A percentile compares a stretch with the other conserved stretches of the same genome.
phyloP scores from a whole-genome alignment of 2,113 vertebrate species.

The Labrus mixtus region DNA sequence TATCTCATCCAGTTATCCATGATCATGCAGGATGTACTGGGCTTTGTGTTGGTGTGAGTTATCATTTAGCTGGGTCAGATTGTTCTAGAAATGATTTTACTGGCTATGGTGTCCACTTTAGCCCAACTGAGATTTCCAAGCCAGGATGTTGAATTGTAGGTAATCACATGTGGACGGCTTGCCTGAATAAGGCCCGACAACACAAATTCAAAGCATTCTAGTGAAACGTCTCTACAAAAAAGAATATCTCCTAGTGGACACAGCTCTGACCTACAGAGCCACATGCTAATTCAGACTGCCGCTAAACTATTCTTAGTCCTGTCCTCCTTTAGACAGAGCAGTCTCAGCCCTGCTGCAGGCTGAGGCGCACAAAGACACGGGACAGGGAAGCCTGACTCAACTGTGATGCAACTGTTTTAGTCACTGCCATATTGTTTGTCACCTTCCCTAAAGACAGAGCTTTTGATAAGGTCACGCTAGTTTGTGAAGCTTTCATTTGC shows the following conservation, averaged over 20 bases:
- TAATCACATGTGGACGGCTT: no score
- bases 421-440: conserved; percentile 20
- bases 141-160: neutral
- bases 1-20: neutral
- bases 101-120: neutral
- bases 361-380: conserved; percentile 33
- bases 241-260: conserved; percentile 21
- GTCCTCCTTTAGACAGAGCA: conserved; percentile 45
- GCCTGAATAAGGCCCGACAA: neutral
- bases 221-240: conserved; percentile 6
- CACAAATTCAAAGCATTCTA: neutral
- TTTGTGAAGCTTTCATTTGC: conserved; percentile 9
- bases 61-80: neutral
- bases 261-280: conserved; percentile 53
- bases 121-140: no score
- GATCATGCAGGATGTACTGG: neutral
- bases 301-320: conserved; percentile 71
- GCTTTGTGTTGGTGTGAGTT: neutral
- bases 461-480: conserved; percentile 2
- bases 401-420: conserved; percentile 12
- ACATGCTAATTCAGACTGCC: conserved; percentile 47
- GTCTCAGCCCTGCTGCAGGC: conserved; percentile 9
- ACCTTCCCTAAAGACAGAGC: conserved; percentile 23
- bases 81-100: neutral
- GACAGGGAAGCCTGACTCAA: conserved; percentile 24